Evolutionary conservation across 2,888 invertebrate genomes (phyloP), one percentile per base, ranked within the genome.

Genomic region (Morpho achilles): DNA sequence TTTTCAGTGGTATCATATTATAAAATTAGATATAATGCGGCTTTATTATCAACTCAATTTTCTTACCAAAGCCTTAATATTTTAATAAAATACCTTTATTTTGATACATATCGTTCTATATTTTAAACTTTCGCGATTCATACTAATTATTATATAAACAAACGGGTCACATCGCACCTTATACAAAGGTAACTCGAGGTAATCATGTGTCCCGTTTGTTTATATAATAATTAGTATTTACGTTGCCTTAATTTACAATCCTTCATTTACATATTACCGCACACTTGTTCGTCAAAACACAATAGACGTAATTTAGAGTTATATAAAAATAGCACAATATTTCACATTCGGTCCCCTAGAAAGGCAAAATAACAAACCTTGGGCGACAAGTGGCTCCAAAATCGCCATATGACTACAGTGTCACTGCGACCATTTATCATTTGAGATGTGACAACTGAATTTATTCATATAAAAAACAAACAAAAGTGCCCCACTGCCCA

Each of bases 401-500:
- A 81, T 80, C 82, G 84, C 87, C 89, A 90, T 88, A 87, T 87
- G 89, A 90, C 80, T 77, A 71, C 63, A 78, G 74, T 90, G 89
- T 89, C 87, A 81, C 69, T 67, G 66, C 71, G 50, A 72, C 80
- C 87, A 87, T 90, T 87, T 87, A 87, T 90, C 89, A 89, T 81
- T 49, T 63, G 73, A 73, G 84, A 82, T 85, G 84, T 85, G 89
- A 90, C 89, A 89, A 86, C 86, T 88, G 87, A 88, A 90, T 90
- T 89, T 87, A 88, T 88, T 85, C 84, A 79, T 79, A 74, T 76
- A 88, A 87, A 86, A 87, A 80, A 87, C 78, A 87, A 87, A 88
- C 87, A 89, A 87, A 83, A 76, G 82, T 66, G 80, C 79, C 69
- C 76, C 80, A 78, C 80, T 75, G 77, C 55, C 50, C 60, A 49